Percentiles rank a stretch among this genome's conserved stretches.
These are phyloP conservation scores for Leptestheria dahalacensis DNA, from an alignment of 1,140 invertebrate species.

Conservation along the genomic window DNA sequence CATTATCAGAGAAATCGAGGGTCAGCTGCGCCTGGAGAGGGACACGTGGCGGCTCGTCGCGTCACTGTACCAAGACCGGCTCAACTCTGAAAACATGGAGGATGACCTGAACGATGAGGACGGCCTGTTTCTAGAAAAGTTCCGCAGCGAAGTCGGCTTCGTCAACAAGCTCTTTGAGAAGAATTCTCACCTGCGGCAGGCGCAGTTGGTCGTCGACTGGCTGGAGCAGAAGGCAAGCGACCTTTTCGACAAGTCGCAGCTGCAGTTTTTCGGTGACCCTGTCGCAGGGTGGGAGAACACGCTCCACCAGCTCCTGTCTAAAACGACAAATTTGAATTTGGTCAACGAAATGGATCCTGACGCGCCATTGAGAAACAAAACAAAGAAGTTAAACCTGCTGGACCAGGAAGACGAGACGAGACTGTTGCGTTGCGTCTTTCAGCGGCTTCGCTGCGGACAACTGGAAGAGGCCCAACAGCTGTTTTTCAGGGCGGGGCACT, in stretches of 20 bases:
- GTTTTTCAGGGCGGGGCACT: constrained; percentile 68
- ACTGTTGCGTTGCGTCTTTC: constrained; percentile 50
- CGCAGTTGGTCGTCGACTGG: constrained; percentile 82
- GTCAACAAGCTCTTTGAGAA: constrained; percentile 41
- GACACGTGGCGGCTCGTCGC: constrained; percentile 73
- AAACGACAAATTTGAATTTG: constrained; percentile 25
- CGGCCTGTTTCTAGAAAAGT: constrained; percentile 24
- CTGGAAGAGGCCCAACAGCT: constrained; percentile 67
- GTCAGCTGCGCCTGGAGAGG: constrained; percentile 34
- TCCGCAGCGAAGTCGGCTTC: constrained; percentile 29
- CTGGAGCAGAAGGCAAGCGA: constrained; percentile 67
- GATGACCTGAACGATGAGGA: constrained; percentile 31
- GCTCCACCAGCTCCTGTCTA: constrained; percentile 1
- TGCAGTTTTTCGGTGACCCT: constrained; percentile 55
- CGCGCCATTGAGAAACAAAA: constrained; percentile 60
- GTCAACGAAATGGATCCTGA: constrained; percentile 80
- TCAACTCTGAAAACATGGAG: constrained; percentile 26
- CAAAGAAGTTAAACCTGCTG: constrained; percentile 61
- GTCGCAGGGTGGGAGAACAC: constrained; percentile 80
- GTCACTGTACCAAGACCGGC: constrained; percentile 60
- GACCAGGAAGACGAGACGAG: constrained; percentile 74
- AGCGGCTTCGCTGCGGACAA: constrained; percentile 67
- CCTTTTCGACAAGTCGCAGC: constrained; percentile 36
- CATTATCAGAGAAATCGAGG: constrained; percentile 10
- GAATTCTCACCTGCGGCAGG: constrained; percentile 50